Base-by-base conservation (phyloP, 1,140 invertebrate species). In the Diorhabda elongata region DNA sequence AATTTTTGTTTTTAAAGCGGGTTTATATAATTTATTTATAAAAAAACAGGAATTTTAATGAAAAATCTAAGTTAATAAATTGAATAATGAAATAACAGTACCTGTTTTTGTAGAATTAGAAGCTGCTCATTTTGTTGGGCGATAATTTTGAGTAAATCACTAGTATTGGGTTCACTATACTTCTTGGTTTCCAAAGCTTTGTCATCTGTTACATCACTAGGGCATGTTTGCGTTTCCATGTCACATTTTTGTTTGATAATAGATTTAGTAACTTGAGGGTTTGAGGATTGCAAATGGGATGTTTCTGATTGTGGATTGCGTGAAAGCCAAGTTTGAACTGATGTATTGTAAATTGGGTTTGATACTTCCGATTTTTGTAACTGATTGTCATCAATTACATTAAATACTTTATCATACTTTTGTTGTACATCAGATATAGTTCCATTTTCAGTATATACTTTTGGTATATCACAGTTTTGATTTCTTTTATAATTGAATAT, bases 51-150 rank as follows among this genome's bases (percentile, higher is more conserved):
- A 26, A 26, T 26, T 26, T 26, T 1, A 26, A 26, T 26, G 26
- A 26, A 26, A 26, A 26, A 26, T 26, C 26, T 26, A 26, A 26
- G 26, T 26, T 26, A 26, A 26, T 26, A 26, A 26, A 26, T 26
- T 26, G 26, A 26, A 26, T 1, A 26, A 26, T 26, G 47, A 3
- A 2, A 52, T 4, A 52, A 52, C 6, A 2, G 6, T 52, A 52
- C 47, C 78, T 85, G 84, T 62, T 84, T 81, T 76, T 87, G 85
- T 42, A 87, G 75, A 8, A 84, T 52, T 70, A 85, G 79, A 47
- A 86, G 71, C 76, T 86, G 85, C 69, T 86, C 81, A 80, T 85
- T 86, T 76, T 86, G 85, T 58, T 86, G 75, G 74, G 85, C 83
- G 47, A 86, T 86, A 69, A 87, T 85, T 77, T 85, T 83, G 66